A percentile compares a stretch with the other conserved stretches of the same genome.
These are phyloP conservation scores for Yasuhikotakia modesta DNA, from an alignment of 2,797 vertebrate species.

Conservation along the genomic window DNA sequence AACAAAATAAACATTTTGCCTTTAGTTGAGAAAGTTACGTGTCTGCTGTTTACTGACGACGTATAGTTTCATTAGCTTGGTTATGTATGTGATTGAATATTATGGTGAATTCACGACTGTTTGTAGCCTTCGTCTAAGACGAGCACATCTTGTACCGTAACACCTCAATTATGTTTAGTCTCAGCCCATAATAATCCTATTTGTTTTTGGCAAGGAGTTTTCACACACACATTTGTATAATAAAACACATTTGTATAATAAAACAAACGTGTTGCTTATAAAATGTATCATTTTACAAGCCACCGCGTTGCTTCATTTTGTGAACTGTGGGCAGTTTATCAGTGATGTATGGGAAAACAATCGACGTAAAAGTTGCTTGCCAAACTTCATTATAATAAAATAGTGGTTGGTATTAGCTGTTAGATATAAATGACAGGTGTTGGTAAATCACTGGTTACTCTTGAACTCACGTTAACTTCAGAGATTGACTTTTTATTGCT, in stretches of 20 bases:
- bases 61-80: background rate
- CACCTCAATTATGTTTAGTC: background rate
- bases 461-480: background rate
- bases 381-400: background rate
- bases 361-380: conserved; percentile 48
- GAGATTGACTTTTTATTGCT: background rate
- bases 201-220: conserved; percentile 27
- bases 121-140: background rate
- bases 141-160: conserved; percentile 2
- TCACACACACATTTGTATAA: too few relatives aligned
- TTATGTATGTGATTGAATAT: background rate
- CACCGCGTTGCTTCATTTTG: conserved; percentile 51
- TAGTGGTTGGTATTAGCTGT: background rate
- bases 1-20: too few relatives aligned
- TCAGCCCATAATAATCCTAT: conserved; percentile 10
- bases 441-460: background rate
- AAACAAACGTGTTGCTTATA: too few relatives aligned
- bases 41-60: background rate
- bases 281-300: conserved; percentile 58
- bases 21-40: background rate
- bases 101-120: background rate
- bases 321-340: conserved; percentile 57
- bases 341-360: conserved; percentile 52
- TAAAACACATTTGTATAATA: too few relatives aligned
- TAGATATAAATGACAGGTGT: background rate